phyloP scores from a whole-genome alignment of 2,113 vertebrate species.

The Lampris megalopsis region DNA sequence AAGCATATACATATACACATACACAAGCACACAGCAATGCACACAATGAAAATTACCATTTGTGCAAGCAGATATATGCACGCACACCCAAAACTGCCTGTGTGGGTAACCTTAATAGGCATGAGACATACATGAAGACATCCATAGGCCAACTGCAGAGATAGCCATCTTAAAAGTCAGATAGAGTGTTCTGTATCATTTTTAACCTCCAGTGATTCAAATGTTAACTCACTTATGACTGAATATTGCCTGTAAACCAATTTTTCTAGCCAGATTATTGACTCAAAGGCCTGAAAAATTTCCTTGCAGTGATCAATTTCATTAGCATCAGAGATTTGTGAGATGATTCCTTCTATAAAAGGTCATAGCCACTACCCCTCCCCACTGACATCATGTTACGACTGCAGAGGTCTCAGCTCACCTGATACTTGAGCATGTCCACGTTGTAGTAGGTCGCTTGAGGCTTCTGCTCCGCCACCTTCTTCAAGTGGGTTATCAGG shows the following conservation, averaged over 20 bases:
- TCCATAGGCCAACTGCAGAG: not conserved
- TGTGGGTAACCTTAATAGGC: not conserved
- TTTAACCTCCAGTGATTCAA: no score
- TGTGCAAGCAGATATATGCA: slow-evolving; percentile 5
- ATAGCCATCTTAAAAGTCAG: not conserved
- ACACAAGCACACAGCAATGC: not conserved
- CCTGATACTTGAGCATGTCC: slow-evolving; percentile 99
- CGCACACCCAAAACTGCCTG: not conserved
- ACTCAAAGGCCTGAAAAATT: no score
- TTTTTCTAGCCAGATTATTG: no score
- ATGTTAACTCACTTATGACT: no score
- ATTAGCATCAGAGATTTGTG: no score
- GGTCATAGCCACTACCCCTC: not conserved
- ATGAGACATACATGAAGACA: not conserved
- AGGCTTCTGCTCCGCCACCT: slow-evolving; percentile 98
- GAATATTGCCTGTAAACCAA: no score
- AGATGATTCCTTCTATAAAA: no score
- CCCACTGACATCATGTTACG: not conserved
- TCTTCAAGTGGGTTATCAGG: slow-evolving; percentile 96
- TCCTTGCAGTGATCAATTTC: no score
- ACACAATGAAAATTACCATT: no score
- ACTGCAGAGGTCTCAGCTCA: slow-evolving; percentile 57
- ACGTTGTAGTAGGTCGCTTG: slow-evolving; percentile 99
- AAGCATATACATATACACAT: slow-evolving; percentile 8
- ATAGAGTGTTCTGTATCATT: not conserved